Conservation (phyloP, 2,888 invertebrate species). For the Diloba caeruleocephala region DNA sequence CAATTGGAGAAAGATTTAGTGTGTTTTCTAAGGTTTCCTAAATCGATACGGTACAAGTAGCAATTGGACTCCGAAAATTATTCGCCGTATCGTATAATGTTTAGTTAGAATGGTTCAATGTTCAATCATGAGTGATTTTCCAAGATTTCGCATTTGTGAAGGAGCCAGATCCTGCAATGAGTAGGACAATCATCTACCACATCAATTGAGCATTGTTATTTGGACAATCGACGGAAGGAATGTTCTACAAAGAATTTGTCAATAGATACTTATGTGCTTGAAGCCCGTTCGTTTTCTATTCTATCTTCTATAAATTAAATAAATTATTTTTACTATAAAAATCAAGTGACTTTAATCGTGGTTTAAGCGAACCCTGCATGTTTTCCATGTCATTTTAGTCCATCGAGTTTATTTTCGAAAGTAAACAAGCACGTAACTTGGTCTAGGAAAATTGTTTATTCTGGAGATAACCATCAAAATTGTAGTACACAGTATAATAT, state of each 20-base stretch:
- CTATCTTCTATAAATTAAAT: background rate
- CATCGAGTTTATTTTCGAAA: constrained; percentile 1
- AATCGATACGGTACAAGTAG: constrained; percentile 9
- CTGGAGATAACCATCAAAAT: constrained; percentile 15
- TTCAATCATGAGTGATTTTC: constrained; percentile 34
- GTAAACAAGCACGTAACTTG: too few species aligned
- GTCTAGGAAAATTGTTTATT: constrained; percentile 15
- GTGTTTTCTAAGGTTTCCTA: constrained; percentile 39
- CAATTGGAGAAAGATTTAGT: constrained; percentile 17
- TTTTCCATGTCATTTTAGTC: too few species aligned
- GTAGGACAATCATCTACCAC: constrained; percentile 25
- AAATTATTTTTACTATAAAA: background rate
- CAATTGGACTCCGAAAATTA: constrained; percentile 26
- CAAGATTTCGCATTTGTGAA: constrained; percentile 31
- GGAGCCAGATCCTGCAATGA: constrained; percentile 18
- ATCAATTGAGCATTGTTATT: constrained; percentile 33
- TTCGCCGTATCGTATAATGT: constrained; percentile 14
- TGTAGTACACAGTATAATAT: constrained; percentile 21
- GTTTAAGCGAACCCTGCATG: too few species aligned
- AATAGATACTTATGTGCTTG: constrained; percentile 10
- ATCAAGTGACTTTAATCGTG: too few species aligned
- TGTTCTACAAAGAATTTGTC: constrained; percentile 29
- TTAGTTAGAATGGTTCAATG: constrained; percentile 20
- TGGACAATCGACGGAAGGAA: constrained; percentile 21
- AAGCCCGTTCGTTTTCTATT: background rate